Evolutionary conservation across 2,888 invertebrate species (phyloP).

Genomic region (Cylindroiulus punctatus): DNA sequence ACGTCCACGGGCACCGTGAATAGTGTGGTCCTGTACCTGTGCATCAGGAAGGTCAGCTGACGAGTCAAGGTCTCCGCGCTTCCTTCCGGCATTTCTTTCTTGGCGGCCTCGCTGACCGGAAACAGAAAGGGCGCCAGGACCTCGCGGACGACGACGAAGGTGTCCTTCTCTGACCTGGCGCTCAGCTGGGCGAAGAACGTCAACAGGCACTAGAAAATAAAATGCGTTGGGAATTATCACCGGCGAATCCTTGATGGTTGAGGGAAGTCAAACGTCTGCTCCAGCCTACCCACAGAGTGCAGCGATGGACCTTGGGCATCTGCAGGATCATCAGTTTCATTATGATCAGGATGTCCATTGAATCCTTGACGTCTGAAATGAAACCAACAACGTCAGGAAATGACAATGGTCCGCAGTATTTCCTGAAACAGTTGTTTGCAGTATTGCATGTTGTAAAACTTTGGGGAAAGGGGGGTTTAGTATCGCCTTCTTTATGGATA

Average conservation of each 20-base stretch:
- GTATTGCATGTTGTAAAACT: too few relatives aligned
- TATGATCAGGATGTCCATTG: slow-evolving; percentile 68
- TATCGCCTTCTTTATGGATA: too few relatives aligned
- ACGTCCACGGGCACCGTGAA: slow-evolving; percentile 75
- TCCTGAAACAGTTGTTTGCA: too few relatives aligned
- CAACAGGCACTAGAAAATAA: slow-evolving; percentile 75
- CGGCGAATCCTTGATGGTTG: too few relatives aligned
- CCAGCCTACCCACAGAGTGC: slow-evolving; percentile 71
- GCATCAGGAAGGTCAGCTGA: slow-evolving; percentile 84
- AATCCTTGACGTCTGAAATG: slow-evolving; percentile 62
- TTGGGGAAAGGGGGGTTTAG: too few relatives aligned
- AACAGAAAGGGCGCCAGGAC: slow-evolving; percentile 92
- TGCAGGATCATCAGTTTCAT: slow-evolving; percentile 82
- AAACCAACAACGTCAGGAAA: background rate
- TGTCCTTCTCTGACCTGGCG: slow-evolving; percentile 85
- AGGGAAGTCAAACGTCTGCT: too few relatives aligned
- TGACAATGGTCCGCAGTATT: too few relatives aligned
- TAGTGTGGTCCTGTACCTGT: slow-evolving; percentile 79
- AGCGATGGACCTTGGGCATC: slow-evolving; percentile 84
- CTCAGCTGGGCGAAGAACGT: slow-evolving; percentile 81
- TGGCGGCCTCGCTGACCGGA: slow-evolving; percentile 60
- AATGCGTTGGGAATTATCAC: too few relatives aligned
- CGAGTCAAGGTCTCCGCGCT: slow-evolving; percentile 80
- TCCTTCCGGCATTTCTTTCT: slow-evolving; percentile 59
- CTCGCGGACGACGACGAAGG: slow-evolving; percentile 89